phyloP scores from a whole-genome alignment of 1,140 invertebrate genomes.

The Leucophenga varia region DNA sequence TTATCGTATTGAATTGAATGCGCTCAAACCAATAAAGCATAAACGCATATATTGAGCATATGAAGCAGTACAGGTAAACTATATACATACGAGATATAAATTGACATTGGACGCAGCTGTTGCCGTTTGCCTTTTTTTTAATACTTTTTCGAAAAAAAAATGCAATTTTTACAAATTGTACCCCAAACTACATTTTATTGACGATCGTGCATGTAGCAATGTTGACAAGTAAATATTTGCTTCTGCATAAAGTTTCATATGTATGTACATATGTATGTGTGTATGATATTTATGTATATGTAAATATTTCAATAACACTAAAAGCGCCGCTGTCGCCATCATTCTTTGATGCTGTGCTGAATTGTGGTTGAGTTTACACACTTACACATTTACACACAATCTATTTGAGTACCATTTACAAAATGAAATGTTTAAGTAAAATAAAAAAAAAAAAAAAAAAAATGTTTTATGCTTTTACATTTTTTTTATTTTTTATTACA shows the following conservation, averaged over 20 bases:
- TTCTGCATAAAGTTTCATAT: too few relatives aligned
- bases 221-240: slow-evolving; percentile 5
- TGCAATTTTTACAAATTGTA: slow-evolving; percentile 52
- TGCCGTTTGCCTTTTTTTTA: too few relatives aligned
- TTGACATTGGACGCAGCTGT: too few relatives aligned
- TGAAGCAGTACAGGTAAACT: too few relatives aligned
- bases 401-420: slow-evolving; percentile 15
- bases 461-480: not conserved
- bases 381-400: not conserved
- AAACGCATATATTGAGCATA: slow-evolving; percentile 17
- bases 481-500: not conserved
- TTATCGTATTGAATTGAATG: too few relatives aligned
- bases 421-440: not conserved
- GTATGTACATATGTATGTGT: too few relatives aligned
- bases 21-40: slow-evolving; percentile 11
- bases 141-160: slow-evolving; percentile 23
- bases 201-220: slow-evolving; percentile 23
- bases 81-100: too few relatives aligned
- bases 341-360: not conserved
- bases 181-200: slow-evolving; percentile 43
- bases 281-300: too few relatives aligned
- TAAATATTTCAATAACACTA: slow-evolving; percentile 41
- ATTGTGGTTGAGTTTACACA: not conserved
- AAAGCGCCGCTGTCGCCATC: slow-evolving; percentile 19
- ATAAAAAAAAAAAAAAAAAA: not conserved